Evolutionary conservation across 2,113 vertebrate genomes (phyloP).

Genomic region (Pionites leucogaster): DNA sequence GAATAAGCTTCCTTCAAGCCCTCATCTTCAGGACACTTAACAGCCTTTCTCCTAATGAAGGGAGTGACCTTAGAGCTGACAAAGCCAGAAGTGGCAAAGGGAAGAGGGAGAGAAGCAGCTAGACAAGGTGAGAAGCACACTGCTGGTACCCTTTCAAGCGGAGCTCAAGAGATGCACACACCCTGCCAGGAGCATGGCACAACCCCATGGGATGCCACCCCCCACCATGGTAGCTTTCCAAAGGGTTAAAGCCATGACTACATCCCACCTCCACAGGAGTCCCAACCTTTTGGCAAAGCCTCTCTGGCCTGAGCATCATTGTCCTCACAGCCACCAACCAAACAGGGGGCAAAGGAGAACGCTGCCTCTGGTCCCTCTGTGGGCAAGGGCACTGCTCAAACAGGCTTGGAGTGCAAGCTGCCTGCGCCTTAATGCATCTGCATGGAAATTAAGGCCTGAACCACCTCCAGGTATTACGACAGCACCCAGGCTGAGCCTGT

Average conservation of each 20-base stretch:
- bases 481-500: constrained; percentile 22
- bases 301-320: fast-evolving
- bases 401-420: fast-evolving
- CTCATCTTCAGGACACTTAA: not conserved
- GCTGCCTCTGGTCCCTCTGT: not conserved
- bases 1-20: not conserved
- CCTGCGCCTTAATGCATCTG: constrained; percentile 19
- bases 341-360: not conserved
- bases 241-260: not conserved
- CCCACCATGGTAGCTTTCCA: fast-evolving
- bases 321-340: fast-evolving
- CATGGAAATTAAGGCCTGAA: constrained; percentile 49
- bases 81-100: not conserved
- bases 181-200: not conserved
- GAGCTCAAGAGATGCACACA: not conserved
- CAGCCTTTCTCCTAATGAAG: not conserved
- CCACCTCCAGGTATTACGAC: constrained; percentile 36
- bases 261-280: not conserved
- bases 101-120: not conserved
- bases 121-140: not conserved
- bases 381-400: not conserved
- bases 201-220: not conserved
- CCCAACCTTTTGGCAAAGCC: not conserved
- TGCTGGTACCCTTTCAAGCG: not conserved
- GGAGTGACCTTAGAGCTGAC: constrained; percentile 22